Base-by-base conservation (phyloP, 2,113 vertebrate species). In the Motacilla alba region DNA sequence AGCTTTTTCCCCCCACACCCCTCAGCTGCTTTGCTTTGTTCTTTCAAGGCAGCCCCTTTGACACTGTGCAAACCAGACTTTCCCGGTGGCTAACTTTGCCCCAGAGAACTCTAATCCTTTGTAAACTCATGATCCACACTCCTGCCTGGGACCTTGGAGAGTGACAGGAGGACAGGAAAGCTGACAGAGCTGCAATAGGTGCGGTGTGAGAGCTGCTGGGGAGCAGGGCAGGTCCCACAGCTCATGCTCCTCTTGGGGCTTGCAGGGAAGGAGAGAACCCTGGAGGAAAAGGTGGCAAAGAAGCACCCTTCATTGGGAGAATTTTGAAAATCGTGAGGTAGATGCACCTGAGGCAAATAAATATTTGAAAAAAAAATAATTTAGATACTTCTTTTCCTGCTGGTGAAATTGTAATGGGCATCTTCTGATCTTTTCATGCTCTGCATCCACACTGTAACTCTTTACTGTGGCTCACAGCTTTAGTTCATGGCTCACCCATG, bases 1-100 rank as follows among this genome's bases (percentile, higher is more conserved):
- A 13, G 4, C 33, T 31, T 28, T 37, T 6, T 16, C 0, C 3
- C 30, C 17, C 23, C 4, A 0, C 2, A 5, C 7, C 10, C 7
- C 7, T 13, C 53, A 18, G 11, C 37, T 53, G 13, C 18, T 60
- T 74, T 62, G 15, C 22, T 85, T 41, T 76, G 39, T 18, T 21
- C 39, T 82, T 72, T 53, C 24, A 22, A 46, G 43, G 59, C 69
- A 69, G 27, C 14, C 28, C 24, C 31, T 62, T 78, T 10, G 69
- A 39, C 27, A 11, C 31, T 12, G 10, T 30, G 43, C 33, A 75
- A n/a, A 27, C 13, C 21, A 58, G 19, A 18, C 49, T 69, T 50
- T 68, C 15, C 37, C 46, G 14, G 63, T 62, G 37, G 27, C 21
- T 62, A 15, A 6, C 12, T 59, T 55, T 28, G 28, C 49, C 28